phyloP scores from a whole-genome alignment of 2,888 invertebrate species.

The Mythimna lalbum region DNA sequence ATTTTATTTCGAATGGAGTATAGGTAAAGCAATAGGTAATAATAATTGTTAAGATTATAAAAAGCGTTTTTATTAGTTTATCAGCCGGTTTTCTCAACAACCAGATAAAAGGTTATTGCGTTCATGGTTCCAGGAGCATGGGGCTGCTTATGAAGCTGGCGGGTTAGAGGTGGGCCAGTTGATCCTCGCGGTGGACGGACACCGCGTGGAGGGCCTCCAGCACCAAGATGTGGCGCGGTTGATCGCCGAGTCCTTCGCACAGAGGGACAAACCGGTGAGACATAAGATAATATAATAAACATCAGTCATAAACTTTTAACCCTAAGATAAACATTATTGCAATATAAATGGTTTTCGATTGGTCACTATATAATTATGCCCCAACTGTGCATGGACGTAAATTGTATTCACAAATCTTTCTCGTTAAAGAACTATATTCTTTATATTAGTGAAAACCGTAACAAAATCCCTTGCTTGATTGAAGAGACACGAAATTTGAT shows the following conservation, averaged over 20 bases:
- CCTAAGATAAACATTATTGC: background rate
- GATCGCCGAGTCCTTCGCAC: conserved; percentile 98
- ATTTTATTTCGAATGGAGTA: too few relatives aligned
- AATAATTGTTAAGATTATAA: background rate
- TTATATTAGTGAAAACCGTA: too few relatives aligned
- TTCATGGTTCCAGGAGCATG: conserved; percentile 94
- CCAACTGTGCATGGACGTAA: too few relatives aligned
- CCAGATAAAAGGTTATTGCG: background rate
- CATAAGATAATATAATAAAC: background rate
- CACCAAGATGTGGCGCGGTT: conserved; percentile 97
- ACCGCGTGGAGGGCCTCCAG: conserved; percentile 94
- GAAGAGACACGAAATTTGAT: too few relatives aligned
- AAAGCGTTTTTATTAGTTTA: background rate
- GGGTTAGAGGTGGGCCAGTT: conserved; percentile 98
- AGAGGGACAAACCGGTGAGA: conserved; percentile 93
- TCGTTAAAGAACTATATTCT: too few relatives aligned
- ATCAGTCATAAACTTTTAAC: background rate
- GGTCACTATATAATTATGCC: too few relatives aligned
- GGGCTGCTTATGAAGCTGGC: conserved; percentile 97
- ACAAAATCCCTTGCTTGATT: too few relatives aligned
- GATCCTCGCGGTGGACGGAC: conserved; percentile 97
- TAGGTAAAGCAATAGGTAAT: too few relatives aligned
- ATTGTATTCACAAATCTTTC: too few relatives aligned
- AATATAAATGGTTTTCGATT: conserved; percentile 5
- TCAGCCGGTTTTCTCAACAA: background rate